phyloP scores from a whole-genome alignment of 2,113 vertebrate species.

The Hyla sarda region DNA sequence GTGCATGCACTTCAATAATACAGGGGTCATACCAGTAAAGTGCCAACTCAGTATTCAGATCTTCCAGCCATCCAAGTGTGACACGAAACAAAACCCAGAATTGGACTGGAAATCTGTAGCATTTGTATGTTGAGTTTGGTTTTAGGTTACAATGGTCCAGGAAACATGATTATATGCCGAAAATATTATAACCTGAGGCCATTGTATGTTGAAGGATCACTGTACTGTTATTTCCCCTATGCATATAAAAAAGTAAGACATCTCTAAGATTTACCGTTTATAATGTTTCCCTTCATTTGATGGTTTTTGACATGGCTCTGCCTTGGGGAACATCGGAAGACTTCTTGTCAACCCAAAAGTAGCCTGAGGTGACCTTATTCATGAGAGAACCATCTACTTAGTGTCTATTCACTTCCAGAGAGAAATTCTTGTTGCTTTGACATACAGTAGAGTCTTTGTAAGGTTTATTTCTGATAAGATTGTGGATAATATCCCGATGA shows the following conservation, averaged over 20 bases:
- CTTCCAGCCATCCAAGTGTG: no score
- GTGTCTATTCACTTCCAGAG: background rate
- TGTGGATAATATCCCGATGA: background rate
- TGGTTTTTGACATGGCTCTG: background rate
- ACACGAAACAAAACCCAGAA: no score
- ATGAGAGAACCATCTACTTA: conserved; percentile 11
- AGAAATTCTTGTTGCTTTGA: background rate
- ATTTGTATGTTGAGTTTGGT: no score
- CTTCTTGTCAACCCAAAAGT: background rate
- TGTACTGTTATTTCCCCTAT: no score
- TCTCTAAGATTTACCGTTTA: background rate
- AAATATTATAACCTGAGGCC: no score
- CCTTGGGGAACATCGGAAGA: background rate
- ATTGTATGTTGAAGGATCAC: no score
- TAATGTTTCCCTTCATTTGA: background rate
- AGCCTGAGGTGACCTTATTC: background rate
- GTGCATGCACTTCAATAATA: no score
- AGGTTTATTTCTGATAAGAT: background rate
- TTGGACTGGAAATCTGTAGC: no score
- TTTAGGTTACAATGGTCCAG: no score
- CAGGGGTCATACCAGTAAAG: no score
- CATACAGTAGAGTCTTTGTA: background rate
- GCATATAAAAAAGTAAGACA: background rate
- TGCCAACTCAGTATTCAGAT: no score
- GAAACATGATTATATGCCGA: no score